Evolutionary conservation across 2,797 vertebrate genomes (phyloP), one percentile per base, ranked within the genome.

Genomic region (Pseudopleuronectes americanus): DNA sequence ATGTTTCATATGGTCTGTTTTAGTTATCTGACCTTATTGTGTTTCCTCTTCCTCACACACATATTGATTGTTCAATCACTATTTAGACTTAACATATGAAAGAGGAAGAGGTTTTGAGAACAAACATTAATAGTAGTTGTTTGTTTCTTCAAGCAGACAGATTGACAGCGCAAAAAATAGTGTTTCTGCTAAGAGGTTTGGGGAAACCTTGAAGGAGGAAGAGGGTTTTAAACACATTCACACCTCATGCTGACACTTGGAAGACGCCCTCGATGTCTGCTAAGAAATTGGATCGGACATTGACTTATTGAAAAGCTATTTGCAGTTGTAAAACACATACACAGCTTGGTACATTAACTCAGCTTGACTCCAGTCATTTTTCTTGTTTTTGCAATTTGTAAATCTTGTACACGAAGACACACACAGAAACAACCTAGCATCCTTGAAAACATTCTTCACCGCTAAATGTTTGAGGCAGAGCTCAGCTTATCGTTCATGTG

Each of bases 11-110:
- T 65, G 68, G 60, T 74, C 69, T 52, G 79, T 85, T 88, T 83
- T 87, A 87, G 89, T 88, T 87, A 88, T 87, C 80, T 80, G 84
- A 90, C 87, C 80, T 79, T 74, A 66, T 64, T 72, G 64, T 76
- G 81, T 79, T 57, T 68, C 62, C 62, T 61, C 77, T 67, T 66
- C 62, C 69, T 59, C 23, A 55, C 57, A 43, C 60, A 61, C 61
- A 38, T 64, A 77, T 65, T 77, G 81, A 90, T 89, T 90, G 86
- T 89, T 88, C 82, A 71, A 84, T 88, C 72, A 84, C 70, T 51
- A 57, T 80, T 73, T 67, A 81, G 57, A 81, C 79, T 38, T 48
- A 19, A 53, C 64, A 67, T 79, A 74, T 24, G 54, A 41, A 73
- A 73, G 31, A 79, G 69, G 57, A 56, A 31, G 31, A 12, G 61